These are phyloP conservation scores for Mionectes olivaceus DNA, from an alignment of 2,797 vertebrate species.

Conservation along the genomic window DNA sequence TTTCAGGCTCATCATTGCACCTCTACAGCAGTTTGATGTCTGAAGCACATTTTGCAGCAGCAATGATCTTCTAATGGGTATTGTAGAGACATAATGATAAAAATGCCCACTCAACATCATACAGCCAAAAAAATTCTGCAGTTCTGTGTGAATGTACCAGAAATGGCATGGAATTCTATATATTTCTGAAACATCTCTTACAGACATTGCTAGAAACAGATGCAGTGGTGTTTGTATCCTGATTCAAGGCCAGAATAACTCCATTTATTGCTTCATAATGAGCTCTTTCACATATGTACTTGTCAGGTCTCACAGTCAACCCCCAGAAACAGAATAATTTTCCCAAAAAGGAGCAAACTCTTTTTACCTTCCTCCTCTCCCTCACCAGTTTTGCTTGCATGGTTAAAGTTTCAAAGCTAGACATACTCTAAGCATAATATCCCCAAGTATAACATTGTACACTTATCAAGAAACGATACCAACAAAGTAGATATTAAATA, in stretches of 20 bases:
- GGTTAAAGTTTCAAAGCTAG: not conserved
- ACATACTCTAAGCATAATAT: not conserved
- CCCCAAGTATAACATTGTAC: rapidly evolving
- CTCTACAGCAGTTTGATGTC: not conserved
- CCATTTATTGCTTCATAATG: not conserved
- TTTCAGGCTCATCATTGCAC: not conserved
- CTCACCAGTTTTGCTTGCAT: not conserved
- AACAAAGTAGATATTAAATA: not conserved
- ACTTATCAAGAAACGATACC: not conserved
- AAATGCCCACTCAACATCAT: not conserved
- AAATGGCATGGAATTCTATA: not conserved
- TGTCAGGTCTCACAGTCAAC: not conserved
- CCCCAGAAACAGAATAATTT: not conserved
- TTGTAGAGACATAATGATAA: not conserved
- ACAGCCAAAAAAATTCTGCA: not conserved
- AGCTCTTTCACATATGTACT: rapidly evolving
- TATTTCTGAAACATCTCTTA: not conserved
- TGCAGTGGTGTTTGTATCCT: not conserved
- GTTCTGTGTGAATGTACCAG: not conserved
- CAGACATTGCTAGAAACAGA: not conserved
- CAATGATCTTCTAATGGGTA: too few species aligned
- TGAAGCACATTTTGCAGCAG: not conserved
- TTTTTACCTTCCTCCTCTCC: not conserved
- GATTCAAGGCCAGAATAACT: not conserved
- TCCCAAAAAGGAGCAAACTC: not conserved